phyloP scores from a whole-genome alignment of 2,888 invertebrate genomes.

The Lamellibrachia columna region DNA sequence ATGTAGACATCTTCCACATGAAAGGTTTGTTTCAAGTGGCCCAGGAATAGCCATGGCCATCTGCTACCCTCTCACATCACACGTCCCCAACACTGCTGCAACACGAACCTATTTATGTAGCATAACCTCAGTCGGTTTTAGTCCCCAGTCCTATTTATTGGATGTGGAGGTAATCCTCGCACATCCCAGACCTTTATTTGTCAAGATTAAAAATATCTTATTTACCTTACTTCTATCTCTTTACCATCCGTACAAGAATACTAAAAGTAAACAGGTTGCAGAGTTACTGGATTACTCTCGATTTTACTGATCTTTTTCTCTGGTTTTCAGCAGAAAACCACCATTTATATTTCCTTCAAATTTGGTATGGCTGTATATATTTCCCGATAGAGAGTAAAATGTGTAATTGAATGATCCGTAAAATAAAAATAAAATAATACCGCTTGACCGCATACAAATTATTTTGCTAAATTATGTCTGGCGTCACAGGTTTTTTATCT shows the following conservation, averaged over 20 bases:
- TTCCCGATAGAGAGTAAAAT: no score
- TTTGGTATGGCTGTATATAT: neutral
- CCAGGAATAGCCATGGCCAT: neutral
- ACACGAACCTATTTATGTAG: neutral
- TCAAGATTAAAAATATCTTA: slow-evolving; percentile 6
- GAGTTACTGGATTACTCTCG: neutral
- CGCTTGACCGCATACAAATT: no score
- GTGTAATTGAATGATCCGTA: no score
- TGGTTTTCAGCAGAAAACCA: neutral
- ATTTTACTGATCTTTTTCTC: neutral
- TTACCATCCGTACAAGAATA: neutral
- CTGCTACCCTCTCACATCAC: neutral
- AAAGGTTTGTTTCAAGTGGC: slow-evolving; percentile 6
- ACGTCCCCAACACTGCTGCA: neutral
- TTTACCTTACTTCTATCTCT: neutral
- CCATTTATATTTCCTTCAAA: neutral
- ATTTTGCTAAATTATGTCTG: no score
- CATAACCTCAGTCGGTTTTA: neutral
- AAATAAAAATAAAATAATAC: no score
- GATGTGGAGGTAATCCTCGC: neutral
- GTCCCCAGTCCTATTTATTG: neutral
- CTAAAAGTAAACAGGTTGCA: neutral
- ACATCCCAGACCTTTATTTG: neutral
- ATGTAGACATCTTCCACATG: neutral
- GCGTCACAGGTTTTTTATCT: no score